Evolutionary conservation across 2,888 invertebrate genomes (phyloP).

Genomic region (Sphecodes monilicornis): DNA sequence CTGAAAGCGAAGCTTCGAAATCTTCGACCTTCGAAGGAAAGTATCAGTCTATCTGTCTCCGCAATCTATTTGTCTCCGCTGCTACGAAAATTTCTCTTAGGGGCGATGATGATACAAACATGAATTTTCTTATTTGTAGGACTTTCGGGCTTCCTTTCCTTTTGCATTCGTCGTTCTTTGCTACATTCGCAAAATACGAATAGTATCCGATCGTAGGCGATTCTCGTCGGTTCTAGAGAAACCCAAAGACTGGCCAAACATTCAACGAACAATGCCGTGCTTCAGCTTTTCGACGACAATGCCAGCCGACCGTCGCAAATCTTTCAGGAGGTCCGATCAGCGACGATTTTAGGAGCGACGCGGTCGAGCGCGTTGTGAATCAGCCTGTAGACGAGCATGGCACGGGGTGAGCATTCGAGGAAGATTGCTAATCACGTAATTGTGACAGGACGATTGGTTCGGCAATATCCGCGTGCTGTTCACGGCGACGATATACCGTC

Average conservation of each 20-base stretch:
- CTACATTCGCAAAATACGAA: background rate
- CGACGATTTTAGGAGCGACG: background rate
- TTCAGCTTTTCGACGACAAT: background rate
- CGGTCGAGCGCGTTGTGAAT: slow-evolving; percentile 46
- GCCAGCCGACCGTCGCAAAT: background rate
- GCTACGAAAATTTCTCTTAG: background rate
- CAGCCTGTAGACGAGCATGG: slow-evolving; percentile 19
- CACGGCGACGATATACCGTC: slow-evolving; percentile 33
- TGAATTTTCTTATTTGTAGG: background rate
- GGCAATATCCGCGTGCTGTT: slow-evolving; percentile 49
- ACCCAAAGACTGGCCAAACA: background rate
- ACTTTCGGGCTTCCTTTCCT: background rate
- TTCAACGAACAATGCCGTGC: background rate
- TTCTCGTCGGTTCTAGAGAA: background rate
- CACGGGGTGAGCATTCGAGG: slow-evolving; percentile 37
- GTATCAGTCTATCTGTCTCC: too few relatives aligned
- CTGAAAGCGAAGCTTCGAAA: too few relatives aligned
- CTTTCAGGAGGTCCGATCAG: background rate
- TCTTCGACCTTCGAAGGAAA: too few relatives aligned
- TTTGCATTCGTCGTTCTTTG: background rate
- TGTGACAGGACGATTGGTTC: slow-evolving; percentile 51
- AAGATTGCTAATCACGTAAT: slow-evolving; percentile 61
- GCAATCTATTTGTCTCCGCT: too few relatives aligned
- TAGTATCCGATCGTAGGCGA: background rate
- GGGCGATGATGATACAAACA: background rate